These are phyloP conservation scores for Adelosebastes latens DNA, from an alignment of 2,797 vertebrate species.

Conservation along the genomic window DNA sequence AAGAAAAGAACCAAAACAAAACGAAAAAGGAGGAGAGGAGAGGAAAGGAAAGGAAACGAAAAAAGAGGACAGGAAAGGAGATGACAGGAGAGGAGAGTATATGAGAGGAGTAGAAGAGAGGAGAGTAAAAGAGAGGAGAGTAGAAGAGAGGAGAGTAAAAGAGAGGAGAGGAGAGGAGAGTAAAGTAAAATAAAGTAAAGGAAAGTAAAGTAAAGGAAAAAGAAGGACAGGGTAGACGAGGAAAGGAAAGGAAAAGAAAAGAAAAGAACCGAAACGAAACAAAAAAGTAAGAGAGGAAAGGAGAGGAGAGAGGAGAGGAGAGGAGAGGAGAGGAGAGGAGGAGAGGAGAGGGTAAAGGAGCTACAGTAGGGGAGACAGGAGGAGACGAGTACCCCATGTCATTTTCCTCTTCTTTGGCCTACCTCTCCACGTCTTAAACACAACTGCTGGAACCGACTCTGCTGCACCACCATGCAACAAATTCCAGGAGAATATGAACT, in stretches of 20 bases:
- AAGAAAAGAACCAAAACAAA: too few species aligned
- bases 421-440: conserved; percentile 63
- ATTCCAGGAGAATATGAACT: conserved; percentile 86
- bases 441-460: conserved; percentile 67
- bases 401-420: conserved; percentile 63
- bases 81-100: rapidly evolving
- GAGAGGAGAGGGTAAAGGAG: not conserved
- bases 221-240: not conserved
- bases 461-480: conserved; percentile 61
- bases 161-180: too few species aligned
- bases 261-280: not conserved
- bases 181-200: too few species aligned
- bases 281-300: not conserved
- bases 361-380: not conserved
- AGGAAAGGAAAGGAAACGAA: too few species aligned
- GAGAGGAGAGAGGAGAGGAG: not conserved
- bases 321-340: not conserved
- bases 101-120: too few species aligned
- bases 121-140: too few species aligned
- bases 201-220: too few species aligned
- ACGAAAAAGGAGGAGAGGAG: too few species aligned
- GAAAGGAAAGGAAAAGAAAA: not conserved
- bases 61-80: too few species aligned
- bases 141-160: too few species aligned
- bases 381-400: conserved; percentile 52